phyloP scores from a whole-genome alignment of 2,797 vertebrate genomes.

The Margarornis squamiger region DNA sequence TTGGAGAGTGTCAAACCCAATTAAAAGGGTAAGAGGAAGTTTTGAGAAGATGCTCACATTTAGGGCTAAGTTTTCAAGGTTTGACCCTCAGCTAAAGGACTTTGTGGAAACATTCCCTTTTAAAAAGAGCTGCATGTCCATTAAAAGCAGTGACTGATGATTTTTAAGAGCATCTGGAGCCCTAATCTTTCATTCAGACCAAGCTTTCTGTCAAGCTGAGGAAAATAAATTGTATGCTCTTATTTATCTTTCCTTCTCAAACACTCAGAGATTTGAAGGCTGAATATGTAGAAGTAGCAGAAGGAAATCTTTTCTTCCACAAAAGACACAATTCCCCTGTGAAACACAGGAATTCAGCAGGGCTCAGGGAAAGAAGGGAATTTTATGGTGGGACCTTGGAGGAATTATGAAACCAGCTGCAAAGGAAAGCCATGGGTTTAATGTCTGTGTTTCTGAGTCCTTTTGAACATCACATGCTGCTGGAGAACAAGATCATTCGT shows the following conservation, averaged over 20 bases:
- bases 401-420: background rate
- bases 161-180: background rate
- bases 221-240: background rate
- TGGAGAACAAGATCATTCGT: background rate
- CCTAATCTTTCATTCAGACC: background rate
- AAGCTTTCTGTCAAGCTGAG: background rate
- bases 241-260: constrained; percentile 14
- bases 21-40: background rate
- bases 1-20: background rate
- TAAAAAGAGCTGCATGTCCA: background rate
- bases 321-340: background rate
- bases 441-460: background rate
- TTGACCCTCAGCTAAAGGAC: background rate
- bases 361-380: background rate
- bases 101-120: background rate
- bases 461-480: background rate
- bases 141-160: background rate
- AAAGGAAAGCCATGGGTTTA: background rate
- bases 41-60: background rate
- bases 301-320: constrained; percentile 15
- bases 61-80: background rate
- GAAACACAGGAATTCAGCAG: background rate
- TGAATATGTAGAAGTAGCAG: background rate
- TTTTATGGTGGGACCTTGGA: background rate
- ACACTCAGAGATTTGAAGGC: background rate